Percentiles rank a stretch among this genome's conserved stretches.
phyloP scores from a whole-genome alignment of 2,113 vertebrate genomes.

The Phylloscopus trochilus region DNA sequence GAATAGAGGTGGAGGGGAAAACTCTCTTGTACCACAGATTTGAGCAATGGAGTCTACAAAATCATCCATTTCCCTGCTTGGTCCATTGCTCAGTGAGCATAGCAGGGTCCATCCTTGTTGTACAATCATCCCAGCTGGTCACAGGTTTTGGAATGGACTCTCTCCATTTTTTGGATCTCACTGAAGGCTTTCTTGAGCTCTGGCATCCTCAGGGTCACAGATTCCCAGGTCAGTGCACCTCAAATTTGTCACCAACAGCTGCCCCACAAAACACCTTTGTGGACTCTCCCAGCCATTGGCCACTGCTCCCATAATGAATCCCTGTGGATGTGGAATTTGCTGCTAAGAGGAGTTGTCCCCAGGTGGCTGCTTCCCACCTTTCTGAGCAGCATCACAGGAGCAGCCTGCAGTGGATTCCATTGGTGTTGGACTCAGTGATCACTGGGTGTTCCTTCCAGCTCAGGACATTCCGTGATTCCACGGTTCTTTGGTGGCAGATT shows the following conservation, averaged over 20 bases:
- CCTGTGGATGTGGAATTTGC: neutral
- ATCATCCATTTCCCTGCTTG: neutral
- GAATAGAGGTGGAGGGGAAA: neutral
- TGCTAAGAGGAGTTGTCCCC: neutral
- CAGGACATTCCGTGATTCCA: fast-evolving
- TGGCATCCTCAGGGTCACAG: neutral
- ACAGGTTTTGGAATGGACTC: neutral
- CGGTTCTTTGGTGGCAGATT: fast-evolving
- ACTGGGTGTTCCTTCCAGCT: neutral
- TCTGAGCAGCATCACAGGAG: neutral
- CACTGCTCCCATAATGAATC: fast-evolving
- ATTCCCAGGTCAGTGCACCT: neutral
- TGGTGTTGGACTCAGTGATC: too few relatives aligned
- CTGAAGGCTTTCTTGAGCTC: neutral
- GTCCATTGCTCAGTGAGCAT: neutral
- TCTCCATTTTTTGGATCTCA: neutral
- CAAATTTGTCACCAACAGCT: neutral
- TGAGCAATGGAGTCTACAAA: neutral
- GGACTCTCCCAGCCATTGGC: neutral
- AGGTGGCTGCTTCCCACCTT: neutral
- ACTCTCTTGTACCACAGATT: neutral
- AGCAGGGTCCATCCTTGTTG: neutral
- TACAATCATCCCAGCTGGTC: neutral
- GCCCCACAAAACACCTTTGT: neutral
- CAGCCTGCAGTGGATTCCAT: fast-evolving